These are phyloP conservation scores for Numida meleagris DNA, from an alignment of 2,113 vertebrate genomes.

Conservation along the genomic window DNA sequence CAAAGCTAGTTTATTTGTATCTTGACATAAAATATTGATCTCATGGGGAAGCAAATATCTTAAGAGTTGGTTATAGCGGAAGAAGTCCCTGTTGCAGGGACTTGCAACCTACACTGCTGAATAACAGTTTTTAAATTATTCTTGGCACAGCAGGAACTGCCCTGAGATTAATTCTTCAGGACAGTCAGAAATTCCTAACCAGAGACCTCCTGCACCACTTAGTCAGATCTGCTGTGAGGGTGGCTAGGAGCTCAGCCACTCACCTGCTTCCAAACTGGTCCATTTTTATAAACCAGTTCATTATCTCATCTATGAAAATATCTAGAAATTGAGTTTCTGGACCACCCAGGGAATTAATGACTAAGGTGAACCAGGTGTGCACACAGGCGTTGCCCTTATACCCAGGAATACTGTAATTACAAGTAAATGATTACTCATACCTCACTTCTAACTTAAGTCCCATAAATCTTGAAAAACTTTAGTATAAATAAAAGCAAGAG, in stretches of 20 bases:
- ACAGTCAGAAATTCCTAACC: neutral
- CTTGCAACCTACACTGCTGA: neutral
- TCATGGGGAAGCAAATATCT: neutral
- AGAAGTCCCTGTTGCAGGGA: neutral
- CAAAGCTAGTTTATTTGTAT: neutral
- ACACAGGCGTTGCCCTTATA: neutral
- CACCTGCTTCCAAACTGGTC: neutral
- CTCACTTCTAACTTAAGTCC: neutral
- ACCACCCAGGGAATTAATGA: neutral
- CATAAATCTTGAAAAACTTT: neutral
- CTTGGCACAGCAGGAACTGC: neutral
- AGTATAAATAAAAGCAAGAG: neutral
- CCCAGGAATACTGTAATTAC: neutral
- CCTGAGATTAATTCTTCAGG: neutral
- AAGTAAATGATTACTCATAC: neutral
- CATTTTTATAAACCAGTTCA: neutral
- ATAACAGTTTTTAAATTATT: neutral
- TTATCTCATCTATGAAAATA: neutral
- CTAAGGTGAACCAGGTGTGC: neutral
- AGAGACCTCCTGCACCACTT: neutral
- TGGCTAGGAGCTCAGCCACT: neutral
- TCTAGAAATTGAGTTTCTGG: neutral
- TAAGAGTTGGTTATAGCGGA: neutral
- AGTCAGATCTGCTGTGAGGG: neutral
- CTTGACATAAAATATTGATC: neutral